These are phyloP conservation scores for Lacanobia wlatinum DNA, from an alignment of 2,888 invertebrate genomes.

Conservation along the genomic window DNA sequence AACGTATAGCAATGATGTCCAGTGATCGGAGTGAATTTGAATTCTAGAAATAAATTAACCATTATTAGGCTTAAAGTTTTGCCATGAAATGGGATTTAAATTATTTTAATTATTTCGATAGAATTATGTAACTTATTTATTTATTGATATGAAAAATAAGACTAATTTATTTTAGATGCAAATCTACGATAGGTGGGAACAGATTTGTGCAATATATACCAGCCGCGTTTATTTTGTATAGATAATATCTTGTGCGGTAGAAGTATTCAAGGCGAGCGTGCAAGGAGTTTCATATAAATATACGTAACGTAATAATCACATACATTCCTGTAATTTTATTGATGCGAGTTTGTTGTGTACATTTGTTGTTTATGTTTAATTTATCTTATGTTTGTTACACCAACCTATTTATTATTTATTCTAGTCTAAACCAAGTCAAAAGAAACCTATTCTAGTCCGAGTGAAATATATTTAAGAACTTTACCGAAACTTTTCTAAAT, in stretches of 20 bases:
- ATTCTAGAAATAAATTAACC: conserved; percentile 64
- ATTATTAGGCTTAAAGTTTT: conserved; percentile 63
- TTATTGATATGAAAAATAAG: conserved; percentile 69
- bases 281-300: conserved; percentile 53
- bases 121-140: conserved; percentile 65
- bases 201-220: conserved; percentile 77
- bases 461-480: conserved; percentile 62
- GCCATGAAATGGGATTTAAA: conserved; percentile 74
- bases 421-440: conserved; percentile 76
- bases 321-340: conserved; percentile 78
- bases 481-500: conserved; percentile 63
- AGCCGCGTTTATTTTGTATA: conserved; percentile 65
- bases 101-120: conserved; percentile 59
- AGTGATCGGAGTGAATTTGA: conserved; percentile 55
- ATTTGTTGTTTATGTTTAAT: conserved; percentile 76
- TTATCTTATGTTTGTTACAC: conserved; percentile 75
- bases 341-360: conserved; percentile 71
- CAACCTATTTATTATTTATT: conserved; percentile 72
- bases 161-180: conserved; percentile 71
- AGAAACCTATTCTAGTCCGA: conserved; percentile 74
- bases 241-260: conserved; percentile 43
- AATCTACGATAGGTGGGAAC: conserved; percentile 60
- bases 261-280: conserved; percentile 21
- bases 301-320: conserved; percentile 63
- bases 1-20: conserved; percentile 33